A percentile compares a stretch with the other conserved stretches of the same genome.
Conservation (phyloP, 2,888 invertebrate genomes). For the Unio delphinus region DNA sequence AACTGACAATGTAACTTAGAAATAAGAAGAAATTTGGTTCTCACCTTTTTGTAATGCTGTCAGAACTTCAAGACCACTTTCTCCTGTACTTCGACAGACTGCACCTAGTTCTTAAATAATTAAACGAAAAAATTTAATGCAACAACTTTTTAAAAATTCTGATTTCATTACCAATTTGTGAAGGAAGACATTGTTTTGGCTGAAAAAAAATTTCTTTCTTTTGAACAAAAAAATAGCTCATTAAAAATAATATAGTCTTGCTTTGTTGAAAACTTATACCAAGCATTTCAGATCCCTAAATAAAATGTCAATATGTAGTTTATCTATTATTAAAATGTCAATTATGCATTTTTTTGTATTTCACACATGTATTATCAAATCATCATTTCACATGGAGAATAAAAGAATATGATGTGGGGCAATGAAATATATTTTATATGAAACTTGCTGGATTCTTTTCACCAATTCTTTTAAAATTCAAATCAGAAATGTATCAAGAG, state of each 20-base stretch:
- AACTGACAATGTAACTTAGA: not conserved
- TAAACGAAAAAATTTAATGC: not conserved
- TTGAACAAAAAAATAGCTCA: not conserved
- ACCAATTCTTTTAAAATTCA: too few species aligned
- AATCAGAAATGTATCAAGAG: too few species aligned
- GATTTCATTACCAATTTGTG: too few species aligned
- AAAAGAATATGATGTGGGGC: too few species aligned
- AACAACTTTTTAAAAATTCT: too few species aligned
- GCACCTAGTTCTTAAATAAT: constrained; percentile 55
- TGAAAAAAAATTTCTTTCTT: not conserved
- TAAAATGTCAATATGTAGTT: not conserved
- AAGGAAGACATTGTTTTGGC: too few species aligned
- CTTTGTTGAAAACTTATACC: not conserved
- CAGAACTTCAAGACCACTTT: constrained; percentile 74
- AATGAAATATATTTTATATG: too few species aligned
- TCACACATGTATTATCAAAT: too few species aligned
- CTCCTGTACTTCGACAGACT: constrained; percentile 77
- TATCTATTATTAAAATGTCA: too few species aligned
- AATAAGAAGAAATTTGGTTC: constrained; percentile 1
- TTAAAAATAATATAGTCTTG: not conserved
- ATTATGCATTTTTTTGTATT: too few species aligned
- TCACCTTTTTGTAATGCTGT: constrained; percentile 59
- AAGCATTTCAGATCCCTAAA: not conserved
- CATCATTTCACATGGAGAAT: too few species aligned
- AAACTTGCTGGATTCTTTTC: too few species aligned